A percentile compares a stretch with the other conserved stretches of the same genome.
phyloP scores from a whole-genome alignment of 2,888 invertebrate genomes.

The Bombylius discolor region DNA sequence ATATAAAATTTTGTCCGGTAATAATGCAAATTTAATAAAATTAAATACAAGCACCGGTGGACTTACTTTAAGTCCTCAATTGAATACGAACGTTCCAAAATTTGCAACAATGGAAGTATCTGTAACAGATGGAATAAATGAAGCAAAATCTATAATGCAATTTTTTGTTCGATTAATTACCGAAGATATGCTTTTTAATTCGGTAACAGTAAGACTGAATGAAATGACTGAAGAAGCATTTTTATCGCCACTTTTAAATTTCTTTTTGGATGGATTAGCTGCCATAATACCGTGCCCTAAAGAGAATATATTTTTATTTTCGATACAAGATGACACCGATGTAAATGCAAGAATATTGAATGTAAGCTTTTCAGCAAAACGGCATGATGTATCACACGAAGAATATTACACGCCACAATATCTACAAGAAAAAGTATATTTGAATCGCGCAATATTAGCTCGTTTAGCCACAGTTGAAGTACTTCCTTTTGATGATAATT shows the following conservation, averaged over 20 bases:
- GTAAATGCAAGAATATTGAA: conserved; percentile 78
- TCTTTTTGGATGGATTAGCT: conserved; percentile 81
- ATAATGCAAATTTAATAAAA: conserved; percentile 79
- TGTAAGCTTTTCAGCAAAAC: conserved; percentile 81
- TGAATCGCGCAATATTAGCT: conserved; percentile 77
- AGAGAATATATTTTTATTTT: conserved; percentile 85
- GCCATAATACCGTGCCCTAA: conserved; percentile 85
- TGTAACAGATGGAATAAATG: conserved; percentile 87
- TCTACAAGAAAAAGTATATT: conserved; percentile 84
- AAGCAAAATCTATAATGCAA: conserved; percentile 84
- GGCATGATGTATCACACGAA: conserved; percentile 65
- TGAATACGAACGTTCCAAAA: conserved; percentile 92
- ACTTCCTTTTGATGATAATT: conserved; percentile 89
- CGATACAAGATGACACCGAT: conserved; percentile 85
- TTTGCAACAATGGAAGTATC: conserved; percentile 87
- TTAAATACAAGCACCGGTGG: conserved; percentile 74
- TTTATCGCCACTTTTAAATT: conserved; percentile 72
- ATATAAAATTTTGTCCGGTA: conserved; percentile 78
- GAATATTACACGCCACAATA: conserved; percentile 78
- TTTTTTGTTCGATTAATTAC: conserved; percentile 82
- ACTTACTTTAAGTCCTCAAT: conserved; percentile 75
- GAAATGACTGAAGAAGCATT: conserved; percentile 90
- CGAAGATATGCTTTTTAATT: conserved; percentile 86
- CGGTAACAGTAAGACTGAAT: conserved; percentile 82
- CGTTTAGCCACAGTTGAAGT: conserved; percentile 82